Base-by-base conservation (phyloP, 2,113 vertebrate species). In the Blennius ocellaris region DNA sequence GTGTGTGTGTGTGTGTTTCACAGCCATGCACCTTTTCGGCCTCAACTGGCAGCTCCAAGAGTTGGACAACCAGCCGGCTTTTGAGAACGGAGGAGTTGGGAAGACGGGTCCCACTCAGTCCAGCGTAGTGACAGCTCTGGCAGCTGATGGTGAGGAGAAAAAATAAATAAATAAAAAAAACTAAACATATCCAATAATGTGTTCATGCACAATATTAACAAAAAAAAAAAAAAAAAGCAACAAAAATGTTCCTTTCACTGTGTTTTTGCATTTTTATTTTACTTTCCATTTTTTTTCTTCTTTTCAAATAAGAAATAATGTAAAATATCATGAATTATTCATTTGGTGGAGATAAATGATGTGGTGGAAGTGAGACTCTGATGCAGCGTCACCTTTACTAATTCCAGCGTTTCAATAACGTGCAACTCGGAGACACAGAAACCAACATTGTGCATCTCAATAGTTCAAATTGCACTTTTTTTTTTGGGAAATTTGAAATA, bases 21-120 rank as follows among this genome's bases (percentile, higher is more conserved):
- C 93, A 98, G 97, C 96, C 83, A 98, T 98, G 96, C 96, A 98
- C 93, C 95, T 98, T 15, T 97, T 98, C 90, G 97, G 97, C 93
- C 96, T 98, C 92, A 98, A 97, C 82, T 98, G 97, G 97, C 97
- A 98, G 90, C 93, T 98, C 63, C 97, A 97, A 86, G 96, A 98
- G 92, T 95, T 96, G 80, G 96, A 97, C 91, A 96, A 96, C 85
- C 95, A 96, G 78, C 89, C 84, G 87, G 95, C 96, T 7, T 98
- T 98, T 91, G 97, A 98, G 88, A 98, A 98, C 21, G 97, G 97
- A 83, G 91, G 79, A 79, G 95, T 95, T 92, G 95, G 95, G 87
- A 96, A 95, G 92, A 88, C 94, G 8, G 94, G 95, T 66, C 89
- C 95, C 80, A 93, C 96, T 84, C 96, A 95, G 89, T 94, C 96